These are phyloP conservation scores for Philhelius pedissequus DNA, from an alignment of 2,888 invertebrate species.

Conservation along the genomic window DNA sequence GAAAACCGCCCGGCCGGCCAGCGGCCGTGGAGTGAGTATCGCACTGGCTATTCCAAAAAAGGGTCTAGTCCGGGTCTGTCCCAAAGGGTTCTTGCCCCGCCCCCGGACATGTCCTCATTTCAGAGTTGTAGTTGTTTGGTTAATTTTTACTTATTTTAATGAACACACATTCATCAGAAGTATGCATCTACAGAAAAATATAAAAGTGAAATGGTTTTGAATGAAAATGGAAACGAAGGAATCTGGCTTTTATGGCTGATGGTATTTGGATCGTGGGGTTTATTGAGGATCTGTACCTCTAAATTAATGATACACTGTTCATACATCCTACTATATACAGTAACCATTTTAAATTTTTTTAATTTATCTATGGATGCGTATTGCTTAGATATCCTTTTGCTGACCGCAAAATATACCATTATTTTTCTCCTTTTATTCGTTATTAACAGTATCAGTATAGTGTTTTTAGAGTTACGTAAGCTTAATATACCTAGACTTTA, in stretches of 20 bases:
- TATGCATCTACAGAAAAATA: slow-evolving; percentile 49
- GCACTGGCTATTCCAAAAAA: slow-evolving; percentile 17
- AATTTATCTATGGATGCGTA: no score
- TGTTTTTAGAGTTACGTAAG: no score
- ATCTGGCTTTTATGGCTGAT: not conserved
- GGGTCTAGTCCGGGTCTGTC: slow-evolving; percentile 27
- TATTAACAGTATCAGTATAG: no score
- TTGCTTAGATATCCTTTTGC: no score
- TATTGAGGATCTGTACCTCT: slow-evolving; percentile 44
- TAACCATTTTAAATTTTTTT: no score
- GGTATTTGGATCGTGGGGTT: slow-evolving; percentile 30
- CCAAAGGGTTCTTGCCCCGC: slow-evolving; percentile 29
- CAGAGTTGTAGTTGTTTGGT: slow-evolving; percentile 46
- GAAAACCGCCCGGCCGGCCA: no score
- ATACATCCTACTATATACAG: no score
- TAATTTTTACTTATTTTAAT: slow-evolving; percentile 62
- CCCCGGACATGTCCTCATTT: not conserved
- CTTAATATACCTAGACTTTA: no score
- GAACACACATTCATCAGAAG: slow-evolving; percentile 63
- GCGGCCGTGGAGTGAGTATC: not conserved
- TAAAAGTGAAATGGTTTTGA: slow-evolving; percentile 46
- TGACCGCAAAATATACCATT: no score
- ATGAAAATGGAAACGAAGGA: not conserved
- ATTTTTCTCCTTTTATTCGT: no score
- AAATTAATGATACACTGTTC: not conserved